Percentiles rank a stretch among this genome's conserved stretches.
phyloP scores from a whole-genome alignment of 1,140 invertebrate genomes.

The Trinorchestia longiramus region DNA sequence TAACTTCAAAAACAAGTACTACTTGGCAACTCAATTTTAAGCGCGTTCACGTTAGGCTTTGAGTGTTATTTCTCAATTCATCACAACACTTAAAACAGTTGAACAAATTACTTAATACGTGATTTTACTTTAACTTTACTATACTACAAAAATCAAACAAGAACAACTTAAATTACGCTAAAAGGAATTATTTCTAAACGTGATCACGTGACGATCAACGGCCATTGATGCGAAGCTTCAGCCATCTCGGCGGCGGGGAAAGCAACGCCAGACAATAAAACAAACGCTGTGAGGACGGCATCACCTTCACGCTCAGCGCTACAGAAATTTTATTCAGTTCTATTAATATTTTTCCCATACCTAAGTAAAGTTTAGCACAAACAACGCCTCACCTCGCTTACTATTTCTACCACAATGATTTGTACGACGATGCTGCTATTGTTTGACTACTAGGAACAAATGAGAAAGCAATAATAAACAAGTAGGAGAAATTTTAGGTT shows the following conservation, averaged over 20 bases:
- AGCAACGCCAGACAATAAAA: neutral
- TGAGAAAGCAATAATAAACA: neutral
- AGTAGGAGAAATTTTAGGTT: neutral
- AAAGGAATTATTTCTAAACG: neutral
- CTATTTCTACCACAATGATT: neutral
- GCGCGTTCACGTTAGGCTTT: neutral
- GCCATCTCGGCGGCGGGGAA: neutral
- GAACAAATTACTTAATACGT: neutral
- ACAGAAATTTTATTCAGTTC: neutral
- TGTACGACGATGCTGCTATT: neutral
- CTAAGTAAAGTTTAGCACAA: neutral
- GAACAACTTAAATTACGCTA: neutral
- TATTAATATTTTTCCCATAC: neutral
- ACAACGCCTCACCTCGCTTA: neutral
- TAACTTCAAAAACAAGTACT: neutral
- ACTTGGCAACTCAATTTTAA: neutral
- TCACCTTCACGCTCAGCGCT: neutral
- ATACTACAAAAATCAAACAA: neutral
- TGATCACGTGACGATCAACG: slow-evolving; percentile 6
- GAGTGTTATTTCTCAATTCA: neutral
- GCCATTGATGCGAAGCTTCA: neutral
- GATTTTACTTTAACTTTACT: neutral
- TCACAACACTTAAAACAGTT: neutral
- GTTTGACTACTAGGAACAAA: neutral
- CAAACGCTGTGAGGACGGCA: neutral